A percentile compares a stretch with the other conserved stretches of the same genome.
Conservation (phyloP, 2,888 invertebrate species). For the Barypeithes pellucidus region DNA sequence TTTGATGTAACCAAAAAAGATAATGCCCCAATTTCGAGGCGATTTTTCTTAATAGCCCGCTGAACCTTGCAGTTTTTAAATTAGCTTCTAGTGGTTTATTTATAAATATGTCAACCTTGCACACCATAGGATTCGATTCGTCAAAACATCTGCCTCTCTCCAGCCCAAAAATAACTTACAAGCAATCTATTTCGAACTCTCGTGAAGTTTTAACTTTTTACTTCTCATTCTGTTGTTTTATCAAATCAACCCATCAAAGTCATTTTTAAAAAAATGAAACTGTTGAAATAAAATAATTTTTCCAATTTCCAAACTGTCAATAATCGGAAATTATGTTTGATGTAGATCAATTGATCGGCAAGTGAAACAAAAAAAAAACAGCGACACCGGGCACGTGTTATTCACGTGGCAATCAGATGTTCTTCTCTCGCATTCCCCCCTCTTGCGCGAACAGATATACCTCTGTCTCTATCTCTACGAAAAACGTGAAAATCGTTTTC, state of each 20-base stretch:
- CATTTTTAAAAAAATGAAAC: not conserved
- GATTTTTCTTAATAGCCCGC: not conserved
- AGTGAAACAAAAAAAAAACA: conserved; percentile 7
- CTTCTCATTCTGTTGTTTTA: not conserved
- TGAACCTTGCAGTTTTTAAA: conserved; percentile 22
- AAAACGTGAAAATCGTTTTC: conserved; percentile 24
- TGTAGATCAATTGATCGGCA: conserved; percentile 1
- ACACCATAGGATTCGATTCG: conserved; percentile 22
- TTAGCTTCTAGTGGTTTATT: conserved; percentile 15
- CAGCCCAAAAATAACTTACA: conserved; percentile 26
- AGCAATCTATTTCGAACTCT: conserved; percentile 18
- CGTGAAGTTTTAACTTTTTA: conserved; percentile 4
- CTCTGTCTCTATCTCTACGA: conserved; percentile 5
- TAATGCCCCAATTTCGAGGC: not conserved
- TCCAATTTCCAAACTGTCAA: conserved; percentile 3
- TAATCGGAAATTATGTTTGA: not conserved
- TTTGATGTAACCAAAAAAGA: not conserved
- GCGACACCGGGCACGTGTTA: not conserved
- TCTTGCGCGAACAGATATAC: not conserved
- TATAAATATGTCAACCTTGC: conserved; percentile 37
- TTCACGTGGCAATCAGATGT: not conserved
- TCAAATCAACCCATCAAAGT: not conserved
- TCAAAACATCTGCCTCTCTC: conserved; percentile 30
- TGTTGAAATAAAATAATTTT: not conserved
- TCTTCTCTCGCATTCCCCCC: not conserved